Percentiles rank a stretch among this genome's conserved stretches.
phyloP scores from a whole-genome alignment of 2,113 vertebrate genomes.

The Cyprinodon variegatus region DNA sequence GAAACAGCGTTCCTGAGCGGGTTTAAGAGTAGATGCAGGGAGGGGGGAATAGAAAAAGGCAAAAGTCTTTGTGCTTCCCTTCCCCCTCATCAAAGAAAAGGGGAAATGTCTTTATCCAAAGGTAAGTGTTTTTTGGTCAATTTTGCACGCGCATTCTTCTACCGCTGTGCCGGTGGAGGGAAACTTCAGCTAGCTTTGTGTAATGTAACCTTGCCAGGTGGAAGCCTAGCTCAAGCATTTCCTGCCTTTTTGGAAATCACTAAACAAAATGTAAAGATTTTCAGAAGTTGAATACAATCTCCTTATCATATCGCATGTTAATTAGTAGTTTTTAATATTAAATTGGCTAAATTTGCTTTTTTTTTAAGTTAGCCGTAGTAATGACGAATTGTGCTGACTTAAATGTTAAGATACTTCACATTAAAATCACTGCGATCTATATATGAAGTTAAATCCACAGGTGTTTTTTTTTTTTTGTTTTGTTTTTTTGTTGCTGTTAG shows the following conservation, averaged over 20 bases:
- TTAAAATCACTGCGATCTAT: constrained; percentile 20
- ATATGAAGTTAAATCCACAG: constrained; percentile 38
- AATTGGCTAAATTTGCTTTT: constrained; percentile 30
- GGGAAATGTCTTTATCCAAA: constrained; percentile 94
- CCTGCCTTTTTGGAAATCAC: constrained; percentile 38
- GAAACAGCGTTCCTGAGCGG: constrained; percentile 81
- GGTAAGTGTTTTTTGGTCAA: constrained; percentile 79
- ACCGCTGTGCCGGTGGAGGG: constrained; percentile 24
- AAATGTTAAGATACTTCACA: constrained; percentile 27
- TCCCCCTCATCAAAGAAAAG: constrained; percentile 90
- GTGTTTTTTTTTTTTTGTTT: constrained; percentile 49
- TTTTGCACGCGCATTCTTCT: constrained; percentile 19
- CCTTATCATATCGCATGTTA: neutral
- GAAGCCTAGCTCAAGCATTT: constrained; percentile 66
- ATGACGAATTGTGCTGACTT: constrained; percentile 39
- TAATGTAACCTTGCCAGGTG: constrained; percentile 68
- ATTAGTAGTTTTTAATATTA: neutral
- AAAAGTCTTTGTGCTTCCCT: constrained; percentile 96
- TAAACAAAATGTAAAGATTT: neutral
- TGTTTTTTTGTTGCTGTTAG: neutral
- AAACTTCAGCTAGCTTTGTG: constrained; percentile 44
- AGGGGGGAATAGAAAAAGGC: constrained; percentile 86
- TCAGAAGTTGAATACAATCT: neutral
- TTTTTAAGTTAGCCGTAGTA: constrained; percentile 41
- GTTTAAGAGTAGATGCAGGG: constrained; percentile 74